Evolutionary conservation across 2,888 invertebrate genomes (phyloP).

Genomic region (Epiperipatus broadwayi): DNA sequence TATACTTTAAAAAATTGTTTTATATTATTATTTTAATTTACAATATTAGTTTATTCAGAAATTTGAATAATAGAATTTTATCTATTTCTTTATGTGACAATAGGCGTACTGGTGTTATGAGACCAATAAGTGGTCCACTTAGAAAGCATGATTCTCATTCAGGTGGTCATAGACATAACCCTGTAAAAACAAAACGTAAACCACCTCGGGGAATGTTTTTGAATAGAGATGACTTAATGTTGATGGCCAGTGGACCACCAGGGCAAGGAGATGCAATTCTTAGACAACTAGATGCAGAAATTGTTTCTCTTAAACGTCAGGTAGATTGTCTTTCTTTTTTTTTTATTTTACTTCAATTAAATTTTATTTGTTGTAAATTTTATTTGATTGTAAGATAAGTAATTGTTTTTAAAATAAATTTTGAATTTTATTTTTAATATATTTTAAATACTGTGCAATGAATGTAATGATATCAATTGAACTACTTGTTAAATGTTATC

Average conservation of each 20-base stretch:
- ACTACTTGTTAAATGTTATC: too few relatives aligned
- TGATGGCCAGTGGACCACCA: constrained; percentile 57
- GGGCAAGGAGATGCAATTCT: constrained; percentile 63
- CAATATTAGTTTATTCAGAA: neutral
- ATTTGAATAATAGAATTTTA: neutral
- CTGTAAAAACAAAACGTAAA: constrained; percentile 40
- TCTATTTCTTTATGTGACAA: constrained; percentile 41
- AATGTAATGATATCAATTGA: too few relatives aligned
- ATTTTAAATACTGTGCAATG: too few relatives aligned
- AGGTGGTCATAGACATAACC: constrained; percentile 18
- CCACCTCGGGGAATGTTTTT: constrained; percentile 93
- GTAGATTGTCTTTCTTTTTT: constrained; percentile 41
- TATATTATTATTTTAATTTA: neutral
- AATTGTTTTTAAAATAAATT: too few relatives aligned
- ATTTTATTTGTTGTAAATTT: too few relatives aligned
- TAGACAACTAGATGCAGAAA: constrained; percentile 77
- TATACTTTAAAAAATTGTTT: too few relatives aligned
- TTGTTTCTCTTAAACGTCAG: constrained; percentile 83
- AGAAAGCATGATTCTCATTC: constrained; percentile 14
- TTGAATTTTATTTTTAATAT: too few relatives aligned
- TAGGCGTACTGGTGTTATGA: constrained; percentile 23
- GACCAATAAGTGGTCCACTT: constrained; percentile 15
- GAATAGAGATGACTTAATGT: constrained; percentile 85
- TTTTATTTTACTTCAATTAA: too few relatives aligned
- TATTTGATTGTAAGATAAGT: too few relatives aligned